Evolutionary conservation across 2,113 vertebrate genomes (phyloP).

Genomic region (Eulemur macaco): DNA sequence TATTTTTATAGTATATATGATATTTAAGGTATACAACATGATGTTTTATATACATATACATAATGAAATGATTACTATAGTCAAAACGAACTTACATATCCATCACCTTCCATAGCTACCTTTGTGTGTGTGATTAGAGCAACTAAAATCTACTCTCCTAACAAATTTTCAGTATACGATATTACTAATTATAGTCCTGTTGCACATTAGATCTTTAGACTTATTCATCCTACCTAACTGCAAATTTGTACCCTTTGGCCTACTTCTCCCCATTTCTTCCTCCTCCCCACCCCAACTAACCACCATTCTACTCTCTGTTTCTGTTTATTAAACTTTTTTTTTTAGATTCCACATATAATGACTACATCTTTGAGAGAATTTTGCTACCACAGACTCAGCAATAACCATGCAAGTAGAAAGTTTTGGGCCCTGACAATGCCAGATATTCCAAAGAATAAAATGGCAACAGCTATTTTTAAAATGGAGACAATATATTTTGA

Average conservation of each 20-base stretch:
- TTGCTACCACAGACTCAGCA: slow-evolving; percentile 16
- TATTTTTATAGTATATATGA: background rate
- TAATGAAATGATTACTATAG: background rate
- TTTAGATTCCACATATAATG: background rate
- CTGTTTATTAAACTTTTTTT: background rate
- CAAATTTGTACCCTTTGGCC: background rate
- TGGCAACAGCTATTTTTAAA: background rate
- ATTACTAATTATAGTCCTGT: background rate
- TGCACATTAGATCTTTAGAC: background rate
- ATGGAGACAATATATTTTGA: slow-evolving; percentile 22
- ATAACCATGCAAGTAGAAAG: background rate
- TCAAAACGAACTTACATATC: background rate
- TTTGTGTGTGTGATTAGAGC: background rate
- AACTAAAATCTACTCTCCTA: background rate
- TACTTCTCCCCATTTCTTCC: background rate
- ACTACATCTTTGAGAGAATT: slow-evolving; percentile 32
- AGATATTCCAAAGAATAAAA: slow-evolving; percentile 48
- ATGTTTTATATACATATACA: background rate
- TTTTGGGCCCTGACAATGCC: background rate
- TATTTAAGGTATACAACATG: background rate
- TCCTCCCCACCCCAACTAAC: background rate
- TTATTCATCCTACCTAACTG: background rate
- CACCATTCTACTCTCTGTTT: background rate
- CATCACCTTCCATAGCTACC: background rate
- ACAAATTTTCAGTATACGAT: background rate